phyloP scores from a whole-genome alignment of 2,888 invertebrate genomes.

The Tinea trinotella region DNA sequence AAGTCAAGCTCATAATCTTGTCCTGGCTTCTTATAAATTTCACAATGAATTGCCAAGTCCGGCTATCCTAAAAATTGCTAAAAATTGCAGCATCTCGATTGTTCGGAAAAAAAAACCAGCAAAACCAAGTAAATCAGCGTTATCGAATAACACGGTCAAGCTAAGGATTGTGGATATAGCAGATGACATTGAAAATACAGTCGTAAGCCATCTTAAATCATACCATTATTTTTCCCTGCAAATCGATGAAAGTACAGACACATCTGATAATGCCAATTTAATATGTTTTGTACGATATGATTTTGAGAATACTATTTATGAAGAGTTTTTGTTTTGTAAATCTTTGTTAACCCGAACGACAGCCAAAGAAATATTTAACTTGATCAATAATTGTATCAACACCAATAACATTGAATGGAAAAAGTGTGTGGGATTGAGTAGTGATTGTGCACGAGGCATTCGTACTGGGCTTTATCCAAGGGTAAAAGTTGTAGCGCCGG shows the following conservation, averaged over 20 bases:
- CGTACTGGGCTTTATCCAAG: constrained; percentile 1
- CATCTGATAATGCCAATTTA: constrained; percentile 1
- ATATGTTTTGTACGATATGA: constrained; percentile 12
- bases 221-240: constrained; percentile 9
- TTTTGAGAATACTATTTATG: constrained; percentile 12
- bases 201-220: constrained; percentile 1
- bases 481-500: constrained; percentile 1
- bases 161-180: background rate
- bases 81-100: constrained; percentile 18
- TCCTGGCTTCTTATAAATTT: constrained; percentile 17
- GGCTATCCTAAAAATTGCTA: constrained; percentile 14
- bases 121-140: constrained; percentile 12
- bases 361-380: constrained; percentile 10
- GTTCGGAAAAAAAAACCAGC: constrained; percentile 14
- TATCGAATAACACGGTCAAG: constrained; percentile 18
- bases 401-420: constrained; percentile 10
- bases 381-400: constrained; percentile 5
- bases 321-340: constrained; percentile 17
- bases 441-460: constrained; percentile 12
- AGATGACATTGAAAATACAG: constrained; percentile 9
- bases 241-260: constrained; percentile 12
- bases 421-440: constrained; percentile 17
- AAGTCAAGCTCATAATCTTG: too few relatives aligned
- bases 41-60: constrained; percentile 16
- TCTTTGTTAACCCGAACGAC: background rate